phyloP scores from a whole-genome alignment of 2,113 vertebrate genomes.

The Hypomesus transpacificus region DNA sequence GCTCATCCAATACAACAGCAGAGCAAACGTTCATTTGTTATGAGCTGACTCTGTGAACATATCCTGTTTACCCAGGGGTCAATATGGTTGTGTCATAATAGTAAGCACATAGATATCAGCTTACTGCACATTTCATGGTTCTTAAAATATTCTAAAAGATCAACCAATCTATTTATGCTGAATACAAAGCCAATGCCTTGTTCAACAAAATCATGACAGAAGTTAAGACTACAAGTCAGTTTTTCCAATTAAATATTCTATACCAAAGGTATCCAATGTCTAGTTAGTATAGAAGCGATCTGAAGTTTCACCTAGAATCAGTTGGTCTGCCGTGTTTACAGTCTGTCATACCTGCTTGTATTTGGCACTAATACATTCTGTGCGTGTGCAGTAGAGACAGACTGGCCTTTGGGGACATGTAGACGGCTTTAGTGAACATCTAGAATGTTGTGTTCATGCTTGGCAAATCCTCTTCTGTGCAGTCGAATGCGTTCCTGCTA shows the following conservation, averaged over 20 bases:
- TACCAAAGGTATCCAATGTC: no score
- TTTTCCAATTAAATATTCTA: conserved; percentile 1
- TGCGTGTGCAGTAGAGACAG: no score
- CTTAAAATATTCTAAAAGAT: conserved; percentile 24
- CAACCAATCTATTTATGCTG: conserved; percentile 18
- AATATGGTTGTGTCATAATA: conserved; percentile 22
- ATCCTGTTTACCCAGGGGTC: conserved; percentile 12
- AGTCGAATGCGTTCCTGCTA: no score
- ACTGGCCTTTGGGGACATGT: no score
- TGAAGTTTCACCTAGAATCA: not conserved
- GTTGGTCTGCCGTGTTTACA: not conserved
- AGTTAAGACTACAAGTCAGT: conserved; percentile 6
- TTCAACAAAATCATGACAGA: conserved; percentile 32
- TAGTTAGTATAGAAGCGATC: no score
- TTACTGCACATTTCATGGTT: conserved; percentile 25
- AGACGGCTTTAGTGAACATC: no score
- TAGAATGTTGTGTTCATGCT: no score
- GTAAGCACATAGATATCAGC: conserved; percentile 29
- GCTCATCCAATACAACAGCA: conserved; percentile 10
- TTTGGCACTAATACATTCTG: no score
- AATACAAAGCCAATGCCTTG: conserved; percentile 5
- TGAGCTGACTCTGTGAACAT: not conserved
- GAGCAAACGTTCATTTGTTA: conserved; percentile 12
- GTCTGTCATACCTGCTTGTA: not conserved
- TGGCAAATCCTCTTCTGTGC: no score